Base-by-base conservation (phyloP, 2,888 invertebrate species). In the Cephonodes hylas region DNA sequence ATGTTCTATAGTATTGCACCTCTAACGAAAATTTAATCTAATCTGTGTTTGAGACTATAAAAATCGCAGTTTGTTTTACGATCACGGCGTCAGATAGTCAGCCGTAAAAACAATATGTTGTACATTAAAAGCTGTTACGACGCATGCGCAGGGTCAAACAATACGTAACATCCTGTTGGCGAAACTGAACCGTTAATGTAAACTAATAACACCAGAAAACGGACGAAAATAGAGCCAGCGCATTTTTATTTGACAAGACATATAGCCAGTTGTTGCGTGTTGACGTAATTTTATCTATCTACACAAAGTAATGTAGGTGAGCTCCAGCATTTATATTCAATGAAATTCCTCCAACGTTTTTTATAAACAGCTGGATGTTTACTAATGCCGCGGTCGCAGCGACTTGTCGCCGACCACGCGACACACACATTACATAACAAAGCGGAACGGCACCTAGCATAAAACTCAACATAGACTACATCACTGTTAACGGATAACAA, bases 121-220 rank as follows among this genome's bases (percentile, higher is more conserved):
- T 65, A 8, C 66, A 69, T 69, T 70, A 72, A 69, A 67, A 65
- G 64, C 60, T 53, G 62, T 56, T 61, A 64, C 23, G 42, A 45
- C 58, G 57, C 61, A 60, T 63, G 42, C 48, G 42, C 44, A 59
- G 53, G 64, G 46, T 23, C 61, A 62, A 74, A 71, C 65, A 73
- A 71, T 70, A 74, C 75, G 74, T 77, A 77, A 81, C 72, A 75
- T 81, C 80, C 77, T 77, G 76, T 72, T 74, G 68, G 63, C 64
- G 61, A 63, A 63, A 67, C 66, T 64, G 71, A 71, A 68, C 63
- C 64, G 68, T 66, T 66, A 62, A 66, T 63, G 60, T 58, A 62
- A 66, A 73, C 67, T 68, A 68, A 68, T 68, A 63, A 70, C 65
- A 70, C 38, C 58, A 69, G 64, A 66, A 65, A 69, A 71, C 53